Conservation (phyloP, 2,797 vertebrate species). For the Argentina silus region DNA sequence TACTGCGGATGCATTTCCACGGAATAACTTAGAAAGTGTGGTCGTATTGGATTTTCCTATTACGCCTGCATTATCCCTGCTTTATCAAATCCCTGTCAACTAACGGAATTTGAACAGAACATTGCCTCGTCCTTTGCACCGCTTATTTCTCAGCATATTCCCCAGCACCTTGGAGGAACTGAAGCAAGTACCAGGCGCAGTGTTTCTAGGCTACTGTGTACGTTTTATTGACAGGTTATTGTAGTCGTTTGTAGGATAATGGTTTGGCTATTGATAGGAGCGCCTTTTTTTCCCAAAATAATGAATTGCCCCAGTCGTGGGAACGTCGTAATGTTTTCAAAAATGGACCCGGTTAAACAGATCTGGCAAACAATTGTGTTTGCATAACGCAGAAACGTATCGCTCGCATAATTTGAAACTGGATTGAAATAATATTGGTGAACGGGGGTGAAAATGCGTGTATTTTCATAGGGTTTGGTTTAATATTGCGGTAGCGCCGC, state of each 20-base stretch:
- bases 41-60: conserved; percentile 54
- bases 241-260: conserved; percentile 51
- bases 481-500: conserved; percentile 61
- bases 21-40: conserved; percentile 73
- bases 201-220: conserved; percentile 57
- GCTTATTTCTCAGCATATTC: conserved; percentile 13
- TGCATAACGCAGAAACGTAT: conserved; percentile 54
- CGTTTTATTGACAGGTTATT: conserved; percentile 63
- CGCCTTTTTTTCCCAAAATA: conserved; percentile 45
- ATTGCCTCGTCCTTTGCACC: conserved; percentile 28
- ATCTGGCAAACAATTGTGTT: conserved; percentile 42
- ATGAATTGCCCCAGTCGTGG: conserved; percentile 52
- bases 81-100: conserved; percentile 66
- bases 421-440: conserved; percentile 62
- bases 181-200: conserved; percentile 50
- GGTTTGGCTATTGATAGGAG: conserved; percentile 62
- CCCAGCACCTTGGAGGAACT: conserved; percentile 51
- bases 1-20: conserved; percentile 47
- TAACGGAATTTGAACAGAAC: conserved; percentile 51
- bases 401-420: conserved; percentile 59
- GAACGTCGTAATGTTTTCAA: conserved; percentile 36
- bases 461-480: conserved; percentile 52
- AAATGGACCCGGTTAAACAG: conserved; percentile 30
- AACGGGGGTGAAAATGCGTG: conserved; percentile 48
- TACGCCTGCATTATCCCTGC: conserved; percentile 69